Evolutionary conservation across 2,113 vertebrate genomes (phyloP).

Genomic region (Zeus faber): DNA sequence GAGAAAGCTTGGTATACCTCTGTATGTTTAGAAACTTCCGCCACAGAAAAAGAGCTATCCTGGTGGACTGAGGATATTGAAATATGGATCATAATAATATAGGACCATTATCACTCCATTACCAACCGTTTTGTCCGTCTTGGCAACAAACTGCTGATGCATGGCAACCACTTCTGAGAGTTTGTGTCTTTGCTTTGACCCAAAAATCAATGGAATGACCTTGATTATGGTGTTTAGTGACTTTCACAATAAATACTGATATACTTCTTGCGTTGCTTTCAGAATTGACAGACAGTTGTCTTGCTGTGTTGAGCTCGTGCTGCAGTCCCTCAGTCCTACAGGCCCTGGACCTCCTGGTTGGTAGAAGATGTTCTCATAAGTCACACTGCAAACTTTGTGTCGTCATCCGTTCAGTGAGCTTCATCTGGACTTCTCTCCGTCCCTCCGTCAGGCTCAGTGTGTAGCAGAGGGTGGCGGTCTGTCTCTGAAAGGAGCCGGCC

Average conservation of each 20-base stretch:
- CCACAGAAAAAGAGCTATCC: no score
- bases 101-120: no score
- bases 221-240: not conserved
- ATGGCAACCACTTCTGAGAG: not conserved
- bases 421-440: no score
- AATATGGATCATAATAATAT: no score
- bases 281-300: constrained; percentile 80
- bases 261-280: constrained; percentile 48
- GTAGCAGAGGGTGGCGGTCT: constrained; percentile 54
- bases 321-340: constrained; percentile 61
- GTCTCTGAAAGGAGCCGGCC: constrained; percentile 48
- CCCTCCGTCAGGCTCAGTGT: constrained; percentile 79
- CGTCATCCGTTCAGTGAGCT: not conserved
- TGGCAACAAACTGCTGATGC: not conserved
- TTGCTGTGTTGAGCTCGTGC: constrained; percentile 75
- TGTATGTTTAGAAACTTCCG: no score
- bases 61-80: no score
- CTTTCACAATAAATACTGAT: not conserved
- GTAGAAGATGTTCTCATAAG: constrained; percentile 4
- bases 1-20: no score
- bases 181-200: not conserved
- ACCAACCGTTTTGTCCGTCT: not conserved
- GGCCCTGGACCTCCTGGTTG: constrained; percentile 58
- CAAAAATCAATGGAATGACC: not conserved
- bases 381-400: not conserved